A percentile compares a stretch with the other conserved stretches of the same genome.
These are phyloP conservation scores for Odontomachus brunneus DNA, from an alignment of 1,140 invertebrate genomes.

Conservation along the genomic window DNA sequence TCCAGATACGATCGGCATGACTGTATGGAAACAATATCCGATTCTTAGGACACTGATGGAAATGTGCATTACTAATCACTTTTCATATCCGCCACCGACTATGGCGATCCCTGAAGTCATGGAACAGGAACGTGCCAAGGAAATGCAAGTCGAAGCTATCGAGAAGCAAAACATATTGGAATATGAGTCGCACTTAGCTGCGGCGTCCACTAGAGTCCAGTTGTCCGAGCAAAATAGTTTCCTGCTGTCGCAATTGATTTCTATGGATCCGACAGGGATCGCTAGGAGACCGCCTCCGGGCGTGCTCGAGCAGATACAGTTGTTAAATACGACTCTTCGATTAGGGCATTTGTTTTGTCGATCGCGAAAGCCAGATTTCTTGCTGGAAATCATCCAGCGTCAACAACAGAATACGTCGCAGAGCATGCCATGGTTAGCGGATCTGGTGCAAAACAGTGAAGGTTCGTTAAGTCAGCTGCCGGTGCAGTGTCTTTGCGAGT, in stretches of 20 bases:
- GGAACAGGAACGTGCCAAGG: conserved; percentile 88
- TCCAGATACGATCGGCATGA: conserved; percentile 93
- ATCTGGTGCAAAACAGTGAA: conserved; percentile 96
- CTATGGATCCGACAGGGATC: conserved; percentile 93
- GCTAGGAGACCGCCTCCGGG: conserved; percentile 91
- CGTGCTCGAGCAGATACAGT: conserved; percentile 93
- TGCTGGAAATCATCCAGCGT: conserved; percentile 96
- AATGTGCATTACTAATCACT: conserved; percentile 97
- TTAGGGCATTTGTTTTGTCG: conserved; percentile 96
- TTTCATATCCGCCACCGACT: conserved; percentile 92
- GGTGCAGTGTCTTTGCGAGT: conserved; percentile 98
- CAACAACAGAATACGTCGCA: conserved; percentile 92
- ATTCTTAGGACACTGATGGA: conserved; percentile 96
- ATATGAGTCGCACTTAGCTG: conserved; percentile 97
- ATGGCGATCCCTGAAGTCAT: conserved; percentile 87
- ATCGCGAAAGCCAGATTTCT: conserved; percentile 95
- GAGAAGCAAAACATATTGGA: conserved; percentile 95
- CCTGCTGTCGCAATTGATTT: conserved; percentile 91
- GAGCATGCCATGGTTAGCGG: conserved; percentile 98
- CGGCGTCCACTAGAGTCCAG: conserved; percentile 92
- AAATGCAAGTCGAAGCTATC: conserved; percentile 89
- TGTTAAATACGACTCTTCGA: conserved; percentile 91
- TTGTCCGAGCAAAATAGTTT: conserved; percentile 97
- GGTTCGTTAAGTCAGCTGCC: conserved; percentile 94
- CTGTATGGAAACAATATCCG: conserved; percentile 96